Percentiles rank a stretch among this genome's conserved stretches.
phyloP scores from a whole-genome alignment of 2,113 vertebrate genomes.

The Lampris megalopsis region DNA sequence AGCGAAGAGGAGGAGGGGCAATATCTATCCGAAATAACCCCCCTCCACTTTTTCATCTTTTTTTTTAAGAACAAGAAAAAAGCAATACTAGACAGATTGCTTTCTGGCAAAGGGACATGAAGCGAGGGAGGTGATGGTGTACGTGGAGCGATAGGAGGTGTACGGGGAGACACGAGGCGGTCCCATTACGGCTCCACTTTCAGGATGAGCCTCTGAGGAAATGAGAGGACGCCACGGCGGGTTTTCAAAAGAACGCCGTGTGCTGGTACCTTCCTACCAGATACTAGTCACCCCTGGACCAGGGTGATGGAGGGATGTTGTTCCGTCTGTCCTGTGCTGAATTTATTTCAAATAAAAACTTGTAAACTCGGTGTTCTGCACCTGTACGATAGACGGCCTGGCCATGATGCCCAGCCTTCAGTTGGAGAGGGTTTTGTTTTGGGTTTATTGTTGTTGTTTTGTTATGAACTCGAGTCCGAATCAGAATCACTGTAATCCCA shows the following conservation, averaged over 20 bases:
- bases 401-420: neutral
- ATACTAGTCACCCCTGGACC: constrained; percentile 48
- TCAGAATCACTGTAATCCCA: no score
- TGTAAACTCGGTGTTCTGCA: constrained; percentile 49
- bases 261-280: constrained; percentile 63
- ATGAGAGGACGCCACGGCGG: constrained; percentile 62
- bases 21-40: constrained; percentile 57
- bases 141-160: constrained; percentile 40
- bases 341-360: constrained; percentile 60
- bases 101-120: constrained; percentile 52
- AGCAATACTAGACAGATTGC: constrained; percentile 66
- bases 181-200: constrained; percentile 64
- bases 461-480: no score
- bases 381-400: constrained; percentile 28
- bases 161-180: constrained; percentile 37
- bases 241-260: constrained; percentile 57
- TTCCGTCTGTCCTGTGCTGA: constrained; percentile 58
- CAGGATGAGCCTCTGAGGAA: constrained; percentile 59
- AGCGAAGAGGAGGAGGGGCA: constrained; percentile 18
- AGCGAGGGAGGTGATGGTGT: constrained; percentile 52
- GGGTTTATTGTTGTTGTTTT: no score
- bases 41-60: constrained; percentile 19
- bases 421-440: neutral
- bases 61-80: constrained; percentile 59
- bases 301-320: constrained; percentile 47